phyloP scores from a whole-genome alignment of 2,797 vertebrate genomes.

The Manis javanica region DNA sequence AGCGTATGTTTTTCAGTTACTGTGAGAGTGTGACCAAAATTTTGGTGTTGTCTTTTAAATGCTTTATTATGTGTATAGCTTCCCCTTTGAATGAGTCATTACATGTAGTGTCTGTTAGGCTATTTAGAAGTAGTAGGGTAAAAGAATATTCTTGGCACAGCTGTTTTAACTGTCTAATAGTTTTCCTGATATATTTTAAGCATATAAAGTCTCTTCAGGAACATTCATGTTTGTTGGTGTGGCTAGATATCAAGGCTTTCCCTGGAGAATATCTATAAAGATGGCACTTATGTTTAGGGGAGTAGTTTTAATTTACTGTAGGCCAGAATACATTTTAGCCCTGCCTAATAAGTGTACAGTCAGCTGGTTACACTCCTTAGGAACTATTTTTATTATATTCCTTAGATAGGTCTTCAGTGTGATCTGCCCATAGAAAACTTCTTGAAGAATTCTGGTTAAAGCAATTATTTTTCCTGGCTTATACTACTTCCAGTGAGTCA shows the following conservation, averaged over 20 bases:
- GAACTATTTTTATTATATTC: not conserved
- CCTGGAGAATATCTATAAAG: not conserved
- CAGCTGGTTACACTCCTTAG: not conserved
- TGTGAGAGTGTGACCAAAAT: not conserved
- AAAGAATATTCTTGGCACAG: not conserved
- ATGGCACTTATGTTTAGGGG: not conserved
- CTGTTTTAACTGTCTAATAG: not conserved
- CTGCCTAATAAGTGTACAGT: too few species aligned
- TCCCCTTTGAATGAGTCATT: not conserved
- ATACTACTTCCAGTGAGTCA: not conserved
- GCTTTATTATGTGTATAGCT: not conserved
- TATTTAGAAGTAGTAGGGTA: not conserved
- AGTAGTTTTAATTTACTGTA: not conserved
- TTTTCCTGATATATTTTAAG: not conserved
- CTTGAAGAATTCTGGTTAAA: not conserved
- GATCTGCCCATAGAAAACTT: not conserved
- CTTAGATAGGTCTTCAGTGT: not conserved
- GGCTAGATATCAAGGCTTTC: not conserved
- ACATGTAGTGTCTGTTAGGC: not conserved
- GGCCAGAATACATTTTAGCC: not conserved
- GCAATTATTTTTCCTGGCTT: constrained; percentile 13
- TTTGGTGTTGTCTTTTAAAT: not conserved
- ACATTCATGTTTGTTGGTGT: not conserved
- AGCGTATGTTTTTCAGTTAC: not conserved
- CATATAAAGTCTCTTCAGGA: not conserved